These are phyloP conservation scores for Andrena dorsata DNA, from an alignment of 2,888 invertebrate species.

Conservation along the genomic window DNA sequence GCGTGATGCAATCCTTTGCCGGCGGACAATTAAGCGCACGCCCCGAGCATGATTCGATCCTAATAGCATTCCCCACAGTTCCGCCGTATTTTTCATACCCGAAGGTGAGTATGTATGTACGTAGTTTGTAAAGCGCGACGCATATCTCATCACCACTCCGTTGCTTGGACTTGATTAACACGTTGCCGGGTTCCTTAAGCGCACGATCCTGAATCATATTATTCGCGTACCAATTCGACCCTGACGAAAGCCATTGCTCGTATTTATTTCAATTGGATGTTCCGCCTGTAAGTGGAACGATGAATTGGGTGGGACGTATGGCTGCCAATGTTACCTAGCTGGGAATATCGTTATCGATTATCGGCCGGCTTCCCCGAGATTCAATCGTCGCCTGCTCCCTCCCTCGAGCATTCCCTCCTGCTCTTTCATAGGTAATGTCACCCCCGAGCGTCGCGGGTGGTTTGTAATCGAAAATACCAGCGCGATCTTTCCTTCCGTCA, in stretches of 20 bases:
- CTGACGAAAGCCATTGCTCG: not conserved
- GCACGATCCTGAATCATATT: not conserved
- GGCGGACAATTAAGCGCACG: slow-evolving; percentile 16
- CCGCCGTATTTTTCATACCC: not conserved
- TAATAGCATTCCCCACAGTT: not conserved
- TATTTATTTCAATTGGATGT: not conserved
- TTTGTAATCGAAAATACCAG: slow-evolving; percentile 8
- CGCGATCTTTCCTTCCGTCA: not conserved
- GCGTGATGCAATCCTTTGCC: slow-evolving; percentile 24
- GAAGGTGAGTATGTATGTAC: not conserved
- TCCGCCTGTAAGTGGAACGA: not conserved
- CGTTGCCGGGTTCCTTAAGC: not conserved
- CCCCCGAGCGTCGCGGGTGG: not conserved
- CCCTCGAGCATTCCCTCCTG: slow-evolving; percentile 7
- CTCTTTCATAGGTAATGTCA: slow-evolving; percentile 21
- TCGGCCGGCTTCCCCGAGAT: slow-evolving; percentile 31
- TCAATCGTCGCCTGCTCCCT: slow-evolving; percentile 20
- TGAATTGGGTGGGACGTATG: slow-evolving; percentile 6
- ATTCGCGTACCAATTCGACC: not conserved
- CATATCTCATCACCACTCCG: not conserved
- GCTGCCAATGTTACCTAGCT: slow-evolving; percentile 12
- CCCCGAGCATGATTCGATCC: not conserved
- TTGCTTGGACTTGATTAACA: not conserved
- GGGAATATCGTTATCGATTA: slow-evolving; percentile 66
- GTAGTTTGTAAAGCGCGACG: not conserved